Conservation (phyloP, 2,888 invertebrate genomes). For the Brachypalpus laphriformis region DNA sequence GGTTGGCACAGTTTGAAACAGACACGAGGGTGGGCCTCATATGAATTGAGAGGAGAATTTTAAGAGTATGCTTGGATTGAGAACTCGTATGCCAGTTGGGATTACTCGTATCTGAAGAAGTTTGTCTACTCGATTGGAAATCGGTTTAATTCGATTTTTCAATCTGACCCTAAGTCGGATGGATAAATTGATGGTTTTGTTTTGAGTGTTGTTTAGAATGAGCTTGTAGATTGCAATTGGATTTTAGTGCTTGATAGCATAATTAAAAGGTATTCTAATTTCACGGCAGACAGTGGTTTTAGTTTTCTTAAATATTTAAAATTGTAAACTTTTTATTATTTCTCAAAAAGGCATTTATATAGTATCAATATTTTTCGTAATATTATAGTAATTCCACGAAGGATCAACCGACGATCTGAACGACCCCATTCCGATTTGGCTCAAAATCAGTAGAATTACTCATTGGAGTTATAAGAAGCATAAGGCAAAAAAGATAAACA, state of each 20-base stretch:
- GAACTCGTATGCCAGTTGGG: not conserved
- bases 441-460: too few species aligned
- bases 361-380: too few species aligned
- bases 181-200: conserved; percentile 18
- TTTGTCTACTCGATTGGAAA: conserved; percentile 6
- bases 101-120: conserved; percentile 9
- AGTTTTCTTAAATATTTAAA: too few species aligned
- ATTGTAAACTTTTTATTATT: too few species aligned
- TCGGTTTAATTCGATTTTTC: conserved; percentile 22
- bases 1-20: not conserved
- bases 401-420: too few species aligned
- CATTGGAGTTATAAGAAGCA: too few species aligned
- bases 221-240: not conserved
- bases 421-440: too few species aligned
- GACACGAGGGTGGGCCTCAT: not conserved
- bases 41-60: not conserved
- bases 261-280: not conserved
- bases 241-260: not conserved
- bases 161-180: not conserved
- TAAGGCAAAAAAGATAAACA: too few species aligned
- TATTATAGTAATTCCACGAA: too few species aligned
- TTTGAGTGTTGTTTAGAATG: not conserved
- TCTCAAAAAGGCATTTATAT: too few species aligned
- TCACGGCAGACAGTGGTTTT: too few species aligned
- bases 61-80: not conserved